phyloP scores from a whole-genome alignment of 2,113 vertebrate species.

The Centropus unirufus region DNA sequence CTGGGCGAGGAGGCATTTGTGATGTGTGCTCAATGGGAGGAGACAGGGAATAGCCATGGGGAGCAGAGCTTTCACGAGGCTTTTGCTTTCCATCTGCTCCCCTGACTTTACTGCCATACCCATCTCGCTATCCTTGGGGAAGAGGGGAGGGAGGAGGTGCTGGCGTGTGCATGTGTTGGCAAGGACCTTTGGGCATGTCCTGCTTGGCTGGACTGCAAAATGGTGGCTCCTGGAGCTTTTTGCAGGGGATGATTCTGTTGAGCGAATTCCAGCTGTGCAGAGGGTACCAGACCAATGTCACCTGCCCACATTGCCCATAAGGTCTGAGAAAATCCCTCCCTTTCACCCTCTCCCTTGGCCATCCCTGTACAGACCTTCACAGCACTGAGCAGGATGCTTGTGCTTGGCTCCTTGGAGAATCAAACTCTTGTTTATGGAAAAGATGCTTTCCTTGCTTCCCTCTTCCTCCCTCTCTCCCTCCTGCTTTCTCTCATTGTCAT shows the following conservation, averaged over 20 bases:
- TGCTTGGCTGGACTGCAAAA: neutral
- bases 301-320: accelerated
- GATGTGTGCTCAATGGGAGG: neutral
- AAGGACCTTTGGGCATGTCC: neutral
- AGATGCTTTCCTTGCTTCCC: neutral
- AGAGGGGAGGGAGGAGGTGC: neutral
- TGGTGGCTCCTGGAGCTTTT: conserved; percentile 40
- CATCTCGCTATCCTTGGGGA: accelerated
- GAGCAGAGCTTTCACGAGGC: neutral
- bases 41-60: neutral
- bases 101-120: neutral
- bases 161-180: neutral
- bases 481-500: conserved; percentile 46
- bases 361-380: neutral
- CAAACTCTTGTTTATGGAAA: neutral
- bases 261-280: conserved; percentile 16
- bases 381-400: neutral
- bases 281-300: neutral
- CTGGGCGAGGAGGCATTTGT: neutral
- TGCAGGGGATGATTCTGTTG: neutral
- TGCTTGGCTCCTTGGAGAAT: neutral
- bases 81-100: neutral
- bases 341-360: neutral
- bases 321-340: accelerated
- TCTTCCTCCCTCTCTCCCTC: neutral